Percentiles rank a stretch among this genome's conserved stretches.
phyloP scores from a whole-genome alignment of 2,888 invertebrate genomes.

The Drosophila nr. perissopoda region DNA sequence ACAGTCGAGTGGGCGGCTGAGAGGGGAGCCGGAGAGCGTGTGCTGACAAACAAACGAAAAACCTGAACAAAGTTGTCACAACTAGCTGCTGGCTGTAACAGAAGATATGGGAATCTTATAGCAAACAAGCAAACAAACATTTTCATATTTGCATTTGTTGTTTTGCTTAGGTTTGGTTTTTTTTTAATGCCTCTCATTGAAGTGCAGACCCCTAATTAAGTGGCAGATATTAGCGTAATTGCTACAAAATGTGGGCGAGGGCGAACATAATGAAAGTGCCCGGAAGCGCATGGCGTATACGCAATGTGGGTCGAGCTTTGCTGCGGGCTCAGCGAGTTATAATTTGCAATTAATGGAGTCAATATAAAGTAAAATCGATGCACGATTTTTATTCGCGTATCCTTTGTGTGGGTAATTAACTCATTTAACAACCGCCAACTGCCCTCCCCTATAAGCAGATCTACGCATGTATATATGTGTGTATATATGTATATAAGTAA shows the following conservation, averaged over 20 bases:
- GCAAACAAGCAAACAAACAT: slow-evolving; percentile 13
- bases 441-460: slow-evolving; percentile 2
- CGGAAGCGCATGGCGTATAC: slow-evolving; percentile 52
- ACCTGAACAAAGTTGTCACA: slow-evolving; percentile 61
- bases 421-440: slow-evolving; percentile 29
- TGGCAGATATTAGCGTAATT: slow-evolving; percentile 72
- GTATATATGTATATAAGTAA: slow-evolving; percentile 46
- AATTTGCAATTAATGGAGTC: slow-evolving; percentile 46
- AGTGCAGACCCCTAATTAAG: slow-evolving; percentile 58
- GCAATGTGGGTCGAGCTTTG: slow-evolving; percentile 19
- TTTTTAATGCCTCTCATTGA: slow-evolving; percentile 7
- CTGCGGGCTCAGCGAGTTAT: slow-evolving; percentile 21
- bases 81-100: slow-evolving; percentile 39
- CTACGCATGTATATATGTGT: slow-evolving; percentile 14
- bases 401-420: slow-evolving; percentile 63
- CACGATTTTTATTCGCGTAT: slow-evolving; percentile 33
- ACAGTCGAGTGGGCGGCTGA: slow-evolving; percentile 2
- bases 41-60: slow-evolving; percentile 54
- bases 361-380: slow-evolving; percentile 47
- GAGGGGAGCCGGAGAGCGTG: slow-evolving; percentile 27
- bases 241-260: slow-evolving; percentile 47
- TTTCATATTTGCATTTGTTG: slow-evolving; percentile 31
- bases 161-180: slow-evolving; percentile 22
- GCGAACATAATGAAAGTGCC: background rate
- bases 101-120: slow-evolving; percentile 41